Conservation (phyloP, 2,888 invertebrate species). For the Drosophila phalerata region DNA sequence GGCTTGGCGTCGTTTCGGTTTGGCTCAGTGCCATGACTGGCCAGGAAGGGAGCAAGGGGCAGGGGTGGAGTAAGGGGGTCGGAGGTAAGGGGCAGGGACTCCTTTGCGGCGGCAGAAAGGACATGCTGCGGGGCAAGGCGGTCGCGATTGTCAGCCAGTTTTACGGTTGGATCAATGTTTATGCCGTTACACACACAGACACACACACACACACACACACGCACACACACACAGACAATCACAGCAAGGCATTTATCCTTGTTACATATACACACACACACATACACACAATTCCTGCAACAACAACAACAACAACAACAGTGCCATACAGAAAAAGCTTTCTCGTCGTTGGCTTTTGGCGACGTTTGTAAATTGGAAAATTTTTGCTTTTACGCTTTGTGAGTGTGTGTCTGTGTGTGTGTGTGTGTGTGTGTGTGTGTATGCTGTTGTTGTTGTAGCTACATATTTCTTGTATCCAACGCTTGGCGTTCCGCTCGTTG, state of each 20-base stretch:
- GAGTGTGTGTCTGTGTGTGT: conserved; percentile 28
- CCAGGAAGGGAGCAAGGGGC: conserved; percentile 7
- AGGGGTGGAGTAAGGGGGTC: too few relatives aligned
- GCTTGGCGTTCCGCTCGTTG: conserved; percentile 71
- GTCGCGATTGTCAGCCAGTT: conserved; percentile 76
- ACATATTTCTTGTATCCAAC: conserved; percentile 69
- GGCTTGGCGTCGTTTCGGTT: conserved; percentile 77
- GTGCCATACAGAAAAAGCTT: conserved; percentile 38
- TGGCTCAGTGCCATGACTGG: conserved; percentile 71
- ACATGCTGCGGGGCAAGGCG: conserved; percentile 15
- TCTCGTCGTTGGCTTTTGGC: conserved; percentile 65
- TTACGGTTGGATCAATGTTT: conserved; percentile 82
- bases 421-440: background rate
- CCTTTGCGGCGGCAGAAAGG: conserved; percentile 46
- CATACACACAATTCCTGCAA: background rate
- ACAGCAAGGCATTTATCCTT: conserved; percentile 77
- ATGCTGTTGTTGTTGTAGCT: conserved; percentile 35
- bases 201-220: conserved; percentile 49
- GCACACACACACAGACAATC: conserved; percentile 42
- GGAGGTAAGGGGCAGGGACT: conserved; percentile 7
- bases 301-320: conserved; percentile 15
- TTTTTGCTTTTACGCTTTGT: conserved; percentile 61
- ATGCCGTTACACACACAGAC: conserved; percentile 63
- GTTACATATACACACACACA: conserved; percentile 53
- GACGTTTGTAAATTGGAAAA: conserved; percentile 84